phyloP scores from a whole-genome alignment of 2,888 invertebrate species.

The Agapetus fuscipes region DNA sequence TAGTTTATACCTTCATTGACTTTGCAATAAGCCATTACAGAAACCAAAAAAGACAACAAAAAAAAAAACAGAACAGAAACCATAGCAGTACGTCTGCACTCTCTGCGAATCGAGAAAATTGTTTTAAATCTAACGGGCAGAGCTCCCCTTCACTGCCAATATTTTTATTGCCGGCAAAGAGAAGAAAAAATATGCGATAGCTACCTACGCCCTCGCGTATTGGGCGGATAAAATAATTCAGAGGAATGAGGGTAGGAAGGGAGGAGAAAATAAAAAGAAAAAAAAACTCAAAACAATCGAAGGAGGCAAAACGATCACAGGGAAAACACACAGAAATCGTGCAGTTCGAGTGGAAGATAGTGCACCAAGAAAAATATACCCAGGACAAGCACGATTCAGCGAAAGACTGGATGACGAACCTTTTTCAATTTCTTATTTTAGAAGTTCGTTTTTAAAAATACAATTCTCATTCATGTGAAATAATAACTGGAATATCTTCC shows the following conservation, averaged over 20 bases:
- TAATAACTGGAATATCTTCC: too few relatives aligned
- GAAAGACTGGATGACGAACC: too few relatives aligned
- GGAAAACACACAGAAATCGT: conserved; percentile 15
- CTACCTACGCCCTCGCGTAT: neutral
- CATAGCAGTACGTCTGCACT: too few relatives aligned
- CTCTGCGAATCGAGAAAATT: conserved; percentile 1
- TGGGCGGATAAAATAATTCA: conserved; percentile 3
- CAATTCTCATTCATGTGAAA: too few relatives aligned
- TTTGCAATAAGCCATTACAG: neutral
- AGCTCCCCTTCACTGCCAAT: neutral
- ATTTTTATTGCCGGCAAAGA: conserved; percentile 4
- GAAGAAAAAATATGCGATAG: conserved; percentile 2
- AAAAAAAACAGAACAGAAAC: neutral
- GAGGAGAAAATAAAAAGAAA: conserved; percentile 4
- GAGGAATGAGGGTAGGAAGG: conserved; percentile 1
- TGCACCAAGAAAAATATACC: conserved; percentile 15
- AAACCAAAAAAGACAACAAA: neutral
- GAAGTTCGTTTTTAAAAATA: too few relatives aligned
- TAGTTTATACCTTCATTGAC: conserved; percentile 1
- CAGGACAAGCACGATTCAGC: too few relatives aligned
- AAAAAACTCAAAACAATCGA: neutral
- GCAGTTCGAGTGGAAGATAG: conserved; percentile 13
- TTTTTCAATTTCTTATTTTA: too few relatives aligned
- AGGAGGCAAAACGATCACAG: conserved; percentile 9
- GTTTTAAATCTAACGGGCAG: conserved; percentile 1